Conservation (phyloP, 2,797 vertebrate genomes). For the Alca torda region DNA sequence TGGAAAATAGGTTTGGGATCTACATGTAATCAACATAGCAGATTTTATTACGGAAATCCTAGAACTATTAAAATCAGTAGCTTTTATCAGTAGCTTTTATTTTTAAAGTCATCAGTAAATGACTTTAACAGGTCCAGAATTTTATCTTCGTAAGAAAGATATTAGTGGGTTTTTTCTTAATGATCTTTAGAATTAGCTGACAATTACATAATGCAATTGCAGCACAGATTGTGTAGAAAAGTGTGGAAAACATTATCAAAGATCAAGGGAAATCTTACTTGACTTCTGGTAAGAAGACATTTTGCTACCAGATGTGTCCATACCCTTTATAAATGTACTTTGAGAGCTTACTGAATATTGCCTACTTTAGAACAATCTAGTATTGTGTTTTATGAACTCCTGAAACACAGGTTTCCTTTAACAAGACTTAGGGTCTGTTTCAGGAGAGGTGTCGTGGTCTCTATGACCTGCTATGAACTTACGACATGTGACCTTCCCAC, state of each 20-base stretch:
- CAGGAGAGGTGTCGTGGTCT: not conserved
- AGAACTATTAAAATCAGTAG: not conserved
- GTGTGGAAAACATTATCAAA: not conserved
- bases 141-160: not conserved
- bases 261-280: not conserved
- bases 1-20: not conserved
- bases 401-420: not conserved
- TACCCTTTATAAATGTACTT: not conserved
- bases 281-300: not conserved
- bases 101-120: not conserved
- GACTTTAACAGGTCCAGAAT: not conserved
- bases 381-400: not conserved
- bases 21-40: not conserved
- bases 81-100: not conserved
- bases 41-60: not conserved
- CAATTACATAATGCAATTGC: not conserved
- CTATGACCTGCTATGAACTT: not conserved
- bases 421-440: not conserved
- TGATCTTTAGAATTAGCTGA: not conserved
- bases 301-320: not conserved
- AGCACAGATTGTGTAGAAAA: not conserved
- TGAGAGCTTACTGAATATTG: not conserved
- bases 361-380: not conserved
- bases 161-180: not conserved
- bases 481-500: not conserved